phyloP scores from a whole-genome alignment of 2,113 vertebrate species.

The Scortum barcoo region DNA sequence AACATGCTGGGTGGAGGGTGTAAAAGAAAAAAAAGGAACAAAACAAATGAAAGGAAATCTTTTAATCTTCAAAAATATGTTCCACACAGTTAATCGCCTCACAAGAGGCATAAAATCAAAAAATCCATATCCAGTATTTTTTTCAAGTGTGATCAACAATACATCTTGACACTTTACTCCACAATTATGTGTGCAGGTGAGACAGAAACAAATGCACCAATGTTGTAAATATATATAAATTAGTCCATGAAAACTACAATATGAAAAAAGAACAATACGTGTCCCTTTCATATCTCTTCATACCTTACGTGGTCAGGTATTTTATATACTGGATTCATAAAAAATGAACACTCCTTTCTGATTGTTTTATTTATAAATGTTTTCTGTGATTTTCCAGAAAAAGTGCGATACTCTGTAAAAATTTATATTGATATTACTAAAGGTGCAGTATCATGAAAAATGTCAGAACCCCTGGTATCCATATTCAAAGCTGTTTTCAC shows the following conservation, averaged over 20 bases:
- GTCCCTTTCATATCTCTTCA: too few relatives aligned
- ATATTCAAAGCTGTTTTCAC: background rate
- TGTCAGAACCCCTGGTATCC: too few relatives aligned
- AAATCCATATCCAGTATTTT: background rate
- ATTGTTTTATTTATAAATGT: background rate
- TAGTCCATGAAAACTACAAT: background rate
- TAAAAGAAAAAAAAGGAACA: too few relatives aligned
- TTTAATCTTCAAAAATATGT: too few relatives aligned
- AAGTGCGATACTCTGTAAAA: background rate
- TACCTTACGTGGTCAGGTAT: too few relatives aligned
- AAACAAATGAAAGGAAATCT: background rate
- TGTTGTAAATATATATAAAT: background rate
- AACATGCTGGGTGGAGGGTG: too few relatives aligned
- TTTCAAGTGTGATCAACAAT: background rate
- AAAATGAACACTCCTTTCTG: too few relatives aligned
- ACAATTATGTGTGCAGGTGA: background rate
- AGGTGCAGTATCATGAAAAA: background rate
- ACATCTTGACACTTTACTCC: background rate
- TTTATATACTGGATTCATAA: too few relatives aligned
- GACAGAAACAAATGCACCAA: background rate
- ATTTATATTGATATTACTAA: background rate
- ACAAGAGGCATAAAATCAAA: background rate
- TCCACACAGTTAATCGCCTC: too few relatives aligned
- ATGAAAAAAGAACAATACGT: background rate
- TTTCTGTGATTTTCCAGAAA: background rate